Evolutionary conservation across 2,888 invertebrate species (phyloP), one percentile per base, ranked within the genome.

Genomic region (Steromphala cineraria): DNA sequence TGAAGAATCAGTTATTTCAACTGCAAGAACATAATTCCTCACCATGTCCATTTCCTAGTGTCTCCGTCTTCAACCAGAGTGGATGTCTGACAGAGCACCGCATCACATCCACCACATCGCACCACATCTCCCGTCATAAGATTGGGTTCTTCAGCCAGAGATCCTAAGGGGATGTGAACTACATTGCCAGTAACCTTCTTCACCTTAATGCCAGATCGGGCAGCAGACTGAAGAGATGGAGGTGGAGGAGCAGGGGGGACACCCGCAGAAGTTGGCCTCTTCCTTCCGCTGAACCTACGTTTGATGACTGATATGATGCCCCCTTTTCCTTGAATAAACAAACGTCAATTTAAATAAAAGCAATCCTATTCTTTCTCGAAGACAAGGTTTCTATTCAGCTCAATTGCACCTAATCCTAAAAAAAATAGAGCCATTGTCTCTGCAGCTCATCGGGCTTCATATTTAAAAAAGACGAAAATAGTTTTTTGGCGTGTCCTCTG

Each of bases 51-150:
- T 2, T 78, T 83, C n/a, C 83, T 86, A 13, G 83, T 83, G 15
- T 87, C 87, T 10, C 83, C 87, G 2, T 84, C 82, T 10, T 75
- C 78, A 67, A 87, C 83, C 28, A 88, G 76, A 0, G 31, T 77
- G 67, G 89, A 87, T 53, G 88, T 87, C n/a, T 84, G 75, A 7
- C 90, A 89, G 21, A 91, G 82, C 10, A 90, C 88, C 36, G 89
- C 90, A 8, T 85, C 81, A 81, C 91, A 91, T 8, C 80, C 67
- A 2, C 79, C 80, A 83, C 91, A 91, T 19, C 84, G 75, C 17
- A 88, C 82, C 4, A 91, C 89, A 78, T 90, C 90, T 10, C 90
- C 90, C 5, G 90, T 90, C 28, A 89, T 86, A 28, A 90, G 71
- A 17, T 87, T 83, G 1, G 87, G 87, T 31, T 87, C 87, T 5